Conservation (phyloP, 2,797 vertebrate genomes). For the Falco naumanni region DNA sequence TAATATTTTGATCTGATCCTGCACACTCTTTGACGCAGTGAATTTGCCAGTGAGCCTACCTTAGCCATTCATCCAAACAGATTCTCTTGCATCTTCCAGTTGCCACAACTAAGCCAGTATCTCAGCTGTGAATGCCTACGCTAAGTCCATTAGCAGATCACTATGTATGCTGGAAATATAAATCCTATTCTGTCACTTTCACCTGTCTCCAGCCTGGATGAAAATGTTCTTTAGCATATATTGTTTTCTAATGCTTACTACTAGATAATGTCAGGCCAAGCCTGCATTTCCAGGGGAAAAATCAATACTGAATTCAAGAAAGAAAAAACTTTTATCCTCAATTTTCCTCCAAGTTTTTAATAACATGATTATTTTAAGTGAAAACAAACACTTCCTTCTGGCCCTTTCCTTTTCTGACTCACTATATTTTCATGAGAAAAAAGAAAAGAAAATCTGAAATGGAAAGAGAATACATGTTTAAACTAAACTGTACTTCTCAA, state of each 20-base stretch:
- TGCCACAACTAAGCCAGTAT: background rate
- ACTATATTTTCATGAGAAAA: background rate
- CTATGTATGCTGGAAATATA: background rate
- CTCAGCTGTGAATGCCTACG: background rate
- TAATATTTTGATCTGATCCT: background rate
- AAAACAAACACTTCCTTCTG: background rate
- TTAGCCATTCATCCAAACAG: background rate
- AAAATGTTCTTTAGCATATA: background rate
- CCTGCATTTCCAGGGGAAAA: background rate
- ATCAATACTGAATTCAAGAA: background rate
- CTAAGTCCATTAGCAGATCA: background rate
- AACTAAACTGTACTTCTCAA: background rate
- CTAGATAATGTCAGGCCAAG: background rate
- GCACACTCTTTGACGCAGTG: background rate
- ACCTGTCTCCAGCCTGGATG: background rate
- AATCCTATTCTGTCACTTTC: background rate
- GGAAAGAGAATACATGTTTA: background rate
- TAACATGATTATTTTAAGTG: background rate
- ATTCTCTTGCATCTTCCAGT: background rate
- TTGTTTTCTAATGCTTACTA: background rate
- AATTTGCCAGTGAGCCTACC: background rate
- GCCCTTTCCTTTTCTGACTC: background rate
- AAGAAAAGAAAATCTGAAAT: background rate
- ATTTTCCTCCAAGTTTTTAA: background rate
- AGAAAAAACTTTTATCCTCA: background rate